These are phyloP conservation scores for Drosophila bocqueti DNA, from an alignment of 1,140 invertebrate species.

Conservation along the genomic window DNA sequence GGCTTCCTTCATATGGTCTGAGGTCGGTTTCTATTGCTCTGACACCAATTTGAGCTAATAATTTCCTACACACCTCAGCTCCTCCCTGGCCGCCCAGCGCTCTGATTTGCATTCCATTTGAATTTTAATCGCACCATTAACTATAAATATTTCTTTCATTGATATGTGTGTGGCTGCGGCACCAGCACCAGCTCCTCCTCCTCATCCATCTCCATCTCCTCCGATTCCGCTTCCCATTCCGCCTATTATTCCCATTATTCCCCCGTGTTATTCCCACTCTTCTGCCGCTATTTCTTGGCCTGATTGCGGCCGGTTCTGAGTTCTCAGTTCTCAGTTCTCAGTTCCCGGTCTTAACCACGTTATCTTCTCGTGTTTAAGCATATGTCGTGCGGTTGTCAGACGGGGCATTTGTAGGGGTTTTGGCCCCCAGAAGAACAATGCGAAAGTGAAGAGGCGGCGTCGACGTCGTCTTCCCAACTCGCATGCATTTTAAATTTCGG, in stretches of 20 bases:
- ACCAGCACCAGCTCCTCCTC: not conserved
- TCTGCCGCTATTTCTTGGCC: conserved; percentile 66
- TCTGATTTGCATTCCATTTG: conserved; percentile 81
- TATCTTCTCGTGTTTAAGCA: conserved; percentile 34
- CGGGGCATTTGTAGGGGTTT: conserved; percentile 73
- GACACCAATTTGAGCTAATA: conserved; percentile 80
- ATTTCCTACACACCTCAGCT: conserved; percentile 62
- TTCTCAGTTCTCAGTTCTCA: conserved; percentile 26
- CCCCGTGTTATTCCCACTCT: conserved; percentile 6
- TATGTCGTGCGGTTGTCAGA: conserved; percentile 55
- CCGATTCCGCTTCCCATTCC: conserved; percentile 13
- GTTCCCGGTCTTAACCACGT: conserved; percentile 41
- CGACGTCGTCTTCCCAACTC: not conserved
- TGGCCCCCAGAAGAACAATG: conserved; percentile 40
- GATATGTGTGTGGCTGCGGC: conserved; percentile 32
- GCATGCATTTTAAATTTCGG: conserved; percentile 25
- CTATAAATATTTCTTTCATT: conserved; percentile 78
- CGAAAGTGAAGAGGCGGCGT: conserved; percentile 49
- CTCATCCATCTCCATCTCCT: not conserved
- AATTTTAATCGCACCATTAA: conserved; percentile 79
- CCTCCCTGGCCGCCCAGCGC: conserved; percentile 16
- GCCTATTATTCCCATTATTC: conserved; percentile 10
- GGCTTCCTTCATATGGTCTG: conserved; percentile 40
- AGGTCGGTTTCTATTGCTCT: conserved; percentile 72
- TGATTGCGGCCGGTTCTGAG: conserved; percentile 44